Conservation (phyloP, 2,888 invertebrate genomes). For the Alloplasta piceator region DNA sequence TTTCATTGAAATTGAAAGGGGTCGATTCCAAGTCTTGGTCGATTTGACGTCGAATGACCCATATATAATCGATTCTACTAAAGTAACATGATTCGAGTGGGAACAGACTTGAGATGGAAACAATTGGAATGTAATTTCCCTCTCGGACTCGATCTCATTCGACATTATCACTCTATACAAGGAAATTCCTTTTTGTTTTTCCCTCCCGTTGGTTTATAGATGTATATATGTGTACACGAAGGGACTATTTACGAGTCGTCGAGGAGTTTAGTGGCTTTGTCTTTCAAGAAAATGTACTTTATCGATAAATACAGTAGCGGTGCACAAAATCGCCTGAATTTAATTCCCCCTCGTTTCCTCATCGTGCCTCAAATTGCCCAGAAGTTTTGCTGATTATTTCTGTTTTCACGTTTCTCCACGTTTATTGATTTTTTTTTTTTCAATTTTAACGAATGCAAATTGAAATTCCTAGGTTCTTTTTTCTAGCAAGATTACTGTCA, state of each 20-base stretch:
- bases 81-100: conserved; percentile 54
- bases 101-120: conserved; percentile 50
- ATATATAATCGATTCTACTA: conserved; percentile 73
- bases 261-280: conserved; percentile 54
- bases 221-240: conserved; percentile 3
- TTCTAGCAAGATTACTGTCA: conserved; percentile 5
- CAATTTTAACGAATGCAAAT: conserved; percentile 12
- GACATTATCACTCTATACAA: conserved; percentile 47
- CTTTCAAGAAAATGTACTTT: conserved; percentile 46
- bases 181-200: conserved; percentile 55
- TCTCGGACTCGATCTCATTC: conserved; percentile 53
- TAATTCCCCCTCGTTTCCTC: conserved; percentile 26
- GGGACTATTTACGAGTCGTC: conserved; percentile 16
- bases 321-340: conserved; percentile 12
- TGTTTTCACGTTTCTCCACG: neutral
- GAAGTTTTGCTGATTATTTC: neutral
- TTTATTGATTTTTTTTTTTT: no score
- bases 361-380: neutral
- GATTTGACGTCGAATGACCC: no score
- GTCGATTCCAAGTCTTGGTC: no score
- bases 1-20: no score
- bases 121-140: conserved; percentile 65
- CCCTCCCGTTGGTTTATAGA: conserved; percentile 27
- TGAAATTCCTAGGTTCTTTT: neutral
- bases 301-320: conserved; percentile 17